phyloP scores from a whole-genome alignment of 2,888 invertebrate genomes.

The Anoplius nigerrimus region DNA sequence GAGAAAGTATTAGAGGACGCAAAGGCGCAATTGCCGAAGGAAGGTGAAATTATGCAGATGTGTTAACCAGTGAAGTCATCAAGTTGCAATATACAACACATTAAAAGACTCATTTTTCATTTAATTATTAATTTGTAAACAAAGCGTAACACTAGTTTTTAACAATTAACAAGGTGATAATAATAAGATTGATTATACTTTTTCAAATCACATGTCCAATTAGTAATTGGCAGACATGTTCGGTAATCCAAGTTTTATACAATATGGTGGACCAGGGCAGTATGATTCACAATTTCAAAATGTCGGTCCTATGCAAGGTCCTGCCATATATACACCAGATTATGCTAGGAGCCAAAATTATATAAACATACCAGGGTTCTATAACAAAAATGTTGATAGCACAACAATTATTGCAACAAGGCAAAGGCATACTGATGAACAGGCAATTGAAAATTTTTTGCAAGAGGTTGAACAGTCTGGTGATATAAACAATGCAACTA shows the following conservation, averaged over 20 bases:
- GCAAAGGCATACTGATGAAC: constrained; percentile 54
- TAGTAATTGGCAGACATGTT: constrained; percentile 26
- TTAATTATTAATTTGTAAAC: constrained; percentile 29
- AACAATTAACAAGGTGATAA: constrained; percentile 17
- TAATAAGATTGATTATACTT: constrained; percentile 34
- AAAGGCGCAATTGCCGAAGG: constrained; percentile 64
- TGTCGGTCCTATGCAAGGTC: constrained; percentile 23
- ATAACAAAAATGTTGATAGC: constrained; percentile 13
- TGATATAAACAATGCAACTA: constrained; percentile 24
- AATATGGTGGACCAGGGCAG: not conserved
- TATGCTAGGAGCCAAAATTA: constrained; percentile 34
- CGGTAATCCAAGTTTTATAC: constrained; percentile 19
- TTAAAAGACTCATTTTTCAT: constrained; percentile 36
- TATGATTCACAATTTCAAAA: constrained; percentile 10
- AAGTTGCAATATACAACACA: constrained; percentile 5
- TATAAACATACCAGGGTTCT: constrained; percentile 24
- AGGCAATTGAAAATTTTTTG: constrained; percentile 58
- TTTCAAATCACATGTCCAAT: constrained; percentile 15
- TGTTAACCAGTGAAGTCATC: constrained; percentile 31
- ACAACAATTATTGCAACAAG: constrained; percentile 28
- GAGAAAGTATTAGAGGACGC: constrained; percentile 80
- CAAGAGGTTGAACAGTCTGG: constrained; percentile 17
- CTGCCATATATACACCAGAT: constrained; percentile 25
- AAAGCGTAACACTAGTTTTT: constrained; percentile 30
- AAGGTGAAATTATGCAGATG: constrained; percentile 55